These are phyloP conservation scores for Oncorhynchus tshawytscha DNA, from an alignment of 2,113 vertebrate species.

Conservation along the genomic window DNA sequence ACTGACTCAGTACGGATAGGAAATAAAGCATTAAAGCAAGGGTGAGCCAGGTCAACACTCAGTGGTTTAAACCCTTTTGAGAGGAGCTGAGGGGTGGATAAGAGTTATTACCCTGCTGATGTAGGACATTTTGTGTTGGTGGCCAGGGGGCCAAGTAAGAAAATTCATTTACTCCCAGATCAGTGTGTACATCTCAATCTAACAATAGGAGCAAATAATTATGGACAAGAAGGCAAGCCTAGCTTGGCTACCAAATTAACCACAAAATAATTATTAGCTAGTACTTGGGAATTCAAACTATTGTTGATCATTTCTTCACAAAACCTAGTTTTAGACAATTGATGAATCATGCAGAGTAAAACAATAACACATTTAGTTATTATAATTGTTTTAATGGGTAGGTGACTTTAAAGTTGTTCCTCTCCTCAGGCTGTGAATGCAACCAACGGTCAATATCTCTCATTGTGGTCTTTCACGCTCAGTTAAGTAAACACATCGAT, in stretches of 20 bases:
- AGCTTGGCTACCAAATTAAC: slow-evolving; percentile 12
- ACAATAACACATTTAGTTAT: slow-evolving; percentile 19
- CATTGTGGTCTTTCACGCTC: slow-evolving; percentile 77
- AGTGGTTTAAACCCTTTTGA: slow-evolving; percentile 53
- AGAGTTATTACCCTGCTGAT: slow-evolving; percentile 65
- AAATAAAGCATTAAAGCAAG: slow-evolving; percentile 40
- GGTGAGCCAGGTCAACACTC: slow-evolving; percentile 43
- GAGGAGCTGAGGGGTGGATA: slow-evolving; percentile 20
- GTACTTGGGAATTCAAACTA: slow-evolving; percentile 33
- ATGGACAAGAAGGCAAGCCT: slow-evolving; percentile 40
- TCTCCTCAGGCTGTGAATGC: slow-evolving; percentile 57
- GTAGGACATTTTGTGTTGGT: slow-evolving; percentile 59
- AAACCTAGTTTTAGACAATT: slow-evolving; percentile 32
- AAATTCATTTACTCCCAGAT: slow-evolving; percentile 49
- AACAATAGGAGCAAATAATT: slow-evolving; percentile 52
- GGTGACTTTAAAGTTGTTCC: slow-evolving; percentile 51
- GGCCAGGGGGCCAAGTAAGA: slow-evolving; percentile 60
- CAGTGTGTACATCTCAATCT: slow-evolving; percentile 61
- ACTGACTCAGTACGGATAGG: slow-evolving; percentile 38
- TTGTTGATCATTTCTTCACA: background rate
- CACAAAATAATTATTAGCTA: slow-evolving; percentile 15
- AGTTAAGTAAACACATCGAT: slow-evolving; percentile 85
- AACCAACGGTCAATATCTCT: slow-evolving; percentile 64
- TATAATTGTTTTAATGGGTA: slow-evolving; percentile 20
- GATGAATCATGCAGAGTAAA: slow-evolving; percentile 9